These are phyloP conservation scores for Bubo bubo DNA, from an alignment of 2,113 vertebrate genomes.

Conservation along the genomic window DNA sequence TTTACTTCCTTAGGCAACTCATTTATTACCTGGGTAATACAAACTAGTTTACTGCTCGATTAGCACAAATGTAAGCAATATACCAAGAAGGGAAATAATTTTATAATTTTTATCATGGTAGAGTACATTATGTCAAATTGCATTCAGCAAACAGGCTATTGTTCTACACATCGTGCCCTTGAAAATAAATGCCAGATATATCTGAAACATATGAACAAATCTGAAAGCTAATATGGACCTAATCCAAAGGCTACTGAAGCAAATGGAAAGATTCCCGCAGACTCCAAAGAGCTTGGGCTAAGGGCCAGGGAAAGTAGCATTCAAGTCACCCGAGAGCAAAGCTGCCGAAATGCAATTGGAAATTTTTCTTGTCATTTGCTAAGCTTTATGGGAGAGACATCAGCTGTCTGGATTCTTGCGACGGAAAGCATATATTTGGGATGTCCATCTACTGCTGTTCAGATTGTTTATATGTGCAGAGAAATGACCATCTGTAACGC, in stretches of 20 bases:
- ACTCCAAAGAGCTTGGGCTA: not conserved
- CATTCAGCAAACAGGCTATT: not conserved
- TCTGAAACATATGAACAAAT: conserved; percentile 23
- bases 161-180: not conserved
- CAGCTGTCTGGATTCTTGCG: not conserved
- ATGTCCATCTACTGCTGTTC: not conserved
- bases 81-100: not conserved
- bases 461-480: not conserved
- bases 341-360: not conserved
- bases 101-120: not conserved
- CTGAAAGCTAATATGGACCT: conserved; percentile 39
- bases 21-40: not conserved
- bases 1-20: not conserved
- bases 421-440: not conserved
- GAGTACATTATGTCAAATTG: not conserved
- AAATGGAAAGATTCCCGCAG: conserved; percentile 8
- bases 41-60: not conserved
- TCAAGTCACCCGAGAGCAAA: not conserved
- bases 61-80: not conserved
- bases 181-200: conserved; percentile 21
- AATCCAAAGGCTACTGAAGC: conserved; percentile 16
- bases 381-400: not conserved
- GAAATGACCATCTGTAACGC: not conserved
- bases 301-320: not conserved
- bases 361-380: not conserved